A percentile compares a stretch with the other conserved stretches of the same genome.
Conservation (phyloP, 2,113 vertebrate species). For the Mustelus asterias region DNA sequence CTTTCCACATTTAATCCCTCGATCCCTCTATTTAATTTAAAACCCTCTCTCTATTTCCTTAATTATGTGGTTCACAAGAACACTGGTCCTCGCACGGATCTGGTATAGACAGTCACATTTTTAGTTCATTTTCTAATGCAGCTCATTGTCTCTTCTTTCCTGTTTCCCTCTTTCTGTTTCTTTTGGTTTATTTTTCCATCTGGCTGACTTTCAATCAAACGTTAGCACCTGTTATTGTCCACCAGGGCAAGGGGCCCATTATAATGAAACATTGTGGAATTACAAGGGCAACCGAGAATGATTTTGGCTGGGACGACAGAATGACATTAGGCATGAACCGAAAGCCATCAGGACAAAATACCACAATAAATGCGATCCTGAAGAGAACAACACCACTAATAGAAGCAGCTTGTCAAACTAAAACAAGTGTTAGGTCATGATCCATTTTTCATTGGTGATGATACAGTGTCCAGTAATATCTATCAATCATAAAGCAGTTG, state of each 20-base stretch:
- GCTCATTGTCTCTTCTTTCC: background rate
- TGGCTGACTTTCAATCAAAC: background rate
- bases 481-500: background rate
- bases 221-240: background rate
- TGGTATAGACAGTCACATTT: background rate
- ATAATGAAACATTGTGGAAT: background rate
- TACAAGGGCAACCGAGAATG: background rate
- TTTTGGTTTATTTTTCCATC: background rate
- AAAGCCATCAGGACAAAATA: background rate
- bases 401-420: background rate
- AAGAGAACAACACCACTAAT: background rate
- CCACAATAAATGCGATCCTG: background rate
- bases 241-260: background rate
- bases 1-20: too few species aligned
- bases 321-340: background rate
- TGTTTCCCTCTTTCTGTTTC: background rate
- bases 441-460: background rate
- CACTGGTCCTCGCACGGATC: too few species aligned
- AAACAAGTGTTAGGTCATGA: background rate
- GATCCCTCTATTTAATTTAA: too few species aligned
- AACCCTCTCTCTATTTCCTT: too few species aligned
- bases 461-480: background rate
- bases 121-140: background rate
- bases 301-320: background rate
- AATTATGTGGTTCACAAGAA: too few species aligned